Base-by-base conservation (phyloP, 2,113 vertebrate species). In the Phalacrocorax pelagicus region DNA sequence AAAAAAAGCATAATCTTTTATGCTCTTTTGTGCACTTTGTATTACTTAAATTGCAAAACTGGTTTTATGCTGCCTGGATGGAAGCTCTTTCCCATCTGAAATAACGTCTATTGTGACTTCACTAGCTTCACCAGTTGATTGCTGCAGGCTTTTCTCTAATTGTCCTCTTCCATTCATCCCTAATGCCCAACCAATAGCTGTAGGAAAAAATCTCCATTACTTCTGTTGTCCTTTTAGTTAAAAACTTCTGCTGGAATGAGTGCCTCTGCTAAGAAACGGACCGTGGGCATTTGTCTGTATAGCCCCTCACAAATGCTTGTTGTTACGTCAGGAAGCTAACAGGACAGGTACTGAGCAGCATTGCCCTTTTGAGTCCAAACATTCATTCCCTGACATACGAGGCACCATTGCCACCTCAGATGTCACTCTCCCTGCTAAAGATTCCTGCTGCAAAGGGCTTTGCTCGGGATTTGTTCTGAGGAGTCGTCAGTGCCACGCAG, bases 341-440 rank as follows among this genome's bases (percentile, higher is more conserved):
- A 24, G 27, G 66, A 58, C 18, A 71, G 15, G 9, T 12, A 4
- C 55, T 21, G 18, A 81, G 57, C 27, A 51, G 5, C 3, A 0
- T 24, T 66, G 55, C 32, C n/a, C 36, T 72, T 78, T 24, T 12
- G 69, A 58, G 54, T 15, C 27, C 22, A 24, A 22, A 32, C 77
- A 23, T 10, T 10, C 0, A 0, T 34, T 72, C 0, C 0, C 17
- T 65, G 54, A 6, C 21, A 2, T 2, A 15, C 71, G 67, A 10
- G 0, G 2, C 12, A 4, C 20, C 29, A 2, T 11, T 42, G 38
- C 46, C 32, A 14, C 0, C 0, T 5, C 9, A 15, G 24, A 23
- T 29, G 27, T 47, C 51, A 1, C 10, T 52, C 15, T 79, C n/a
- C 23, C 38, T 34, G 15, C 11, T 30, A 7, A 38, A 46, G 32